Conservation (phyloP, 2,797 vertebrate species). For the Babyrousa celebensis region DNA sequence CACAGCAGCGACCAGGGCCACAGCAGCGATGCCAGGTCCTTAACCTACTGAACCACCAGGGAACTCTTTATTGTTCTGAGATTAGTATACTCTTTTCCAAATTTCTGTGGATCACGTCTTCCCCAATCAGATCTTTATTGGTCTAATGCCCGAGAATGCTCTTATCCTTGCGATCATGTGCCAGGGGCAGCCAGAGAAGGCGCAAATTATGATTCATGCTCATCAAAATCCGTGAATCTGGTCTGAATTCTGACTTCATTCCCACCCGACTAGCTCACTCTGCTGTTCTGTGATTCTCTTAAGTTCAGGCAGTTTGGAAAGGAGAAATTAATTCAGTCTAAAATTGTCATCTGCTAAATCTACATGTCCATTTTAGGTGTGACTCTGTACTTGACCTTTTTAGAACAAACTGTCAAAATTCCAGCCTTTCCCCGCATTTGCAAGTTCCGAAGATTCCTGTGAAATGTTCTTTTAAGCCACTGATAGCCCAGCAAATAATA, state of each 20-base stretch:
- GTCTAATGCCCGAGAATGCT: not conserved
- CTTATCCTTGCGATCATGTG: not conserved
- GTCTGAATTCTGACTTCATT: conserved; percentile 75
- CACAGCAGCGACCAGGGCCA: too few species aligned
- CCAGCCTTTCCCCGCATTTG: not conserved
- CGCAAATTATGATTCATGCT: conserved; percentile 54
- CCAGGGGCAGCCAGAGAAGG: conserved; percentile 31
- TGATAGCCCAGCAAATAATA: not conserved
- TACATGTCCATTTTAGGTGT: not conserved
- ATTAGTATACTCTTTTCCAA: not conserved
- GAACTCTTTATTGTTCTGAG: not conserved
- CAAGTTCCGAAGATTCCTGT: not conserved
- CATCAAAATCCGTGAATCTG: conserved; percentile 43
- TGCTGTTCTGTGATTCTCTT: conserved; percentile 57
- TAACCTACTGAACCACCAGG: too few species aligned
- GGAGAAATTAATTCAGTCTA: conserved; percentile 70
- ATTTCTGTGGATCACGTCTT: not conserved
- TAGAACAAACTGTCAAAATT: not conserved
- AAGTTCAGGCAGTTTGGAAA: conserved; percentile 71
- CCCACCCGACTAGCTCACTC: conserved; percentile 38
- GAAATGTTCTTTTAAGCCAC: not conserved
- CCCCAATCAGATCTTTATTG: not conserved
- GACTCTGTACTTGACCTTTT: conserved; percentile 46
- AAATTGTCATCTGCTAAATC: conserved; percentile 54
- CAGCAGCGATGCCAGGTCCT: too few species aligned